Percentiles rank a stretch among this genome's conserved stretches.
phyloP scores from a whole-genome alignment of 2,797 vertebrate species.

The Hemibagrus guttatus region DNA sequence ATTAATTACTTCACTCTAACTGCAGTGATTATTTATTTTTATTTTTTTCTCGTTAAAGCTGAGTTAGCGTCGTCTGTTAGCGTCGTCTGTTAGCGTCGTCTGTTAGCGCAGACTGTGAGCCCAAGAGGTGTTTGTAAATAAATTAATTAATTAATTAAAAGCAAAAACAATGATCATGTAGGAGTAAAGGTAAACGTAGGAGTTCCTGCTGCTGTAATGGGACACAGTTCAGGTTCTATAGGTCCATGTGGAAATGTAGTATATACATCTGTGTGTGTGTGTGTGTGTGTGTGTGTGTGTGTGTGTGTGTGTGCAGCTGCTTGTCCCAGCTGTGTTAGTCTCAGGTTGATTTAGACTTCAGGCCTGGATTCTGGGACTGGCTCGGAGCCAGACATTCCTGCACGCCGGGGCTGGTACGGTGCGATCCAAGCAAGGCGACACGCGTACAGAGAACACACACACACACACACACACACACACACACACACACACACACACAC shows the following conservation, averaged over 20 bases:
- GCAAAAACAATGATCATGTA: no score
- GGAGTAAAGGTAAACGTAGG: not conserved
- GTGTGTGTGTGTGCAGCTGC: conserved; percentile 36
- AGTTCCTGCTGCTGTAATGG: not conserved
- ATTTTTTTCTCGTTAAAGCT: no score
- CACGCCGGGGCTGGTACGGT: conserved; percentile 57
- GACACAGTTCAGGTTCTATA: not conserved
- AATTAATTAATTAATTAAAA: no score
- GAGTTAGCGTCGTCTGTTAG: no score
- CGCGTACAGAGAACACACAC: conserved; percentile 33
- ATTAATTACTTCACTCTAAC: not conserved
- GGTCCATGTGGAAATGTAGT: not conserved
- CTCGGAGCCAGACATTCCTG: conserved; percentile 56
- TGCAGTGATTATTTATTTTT: not conserved
- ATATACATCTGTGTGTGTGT: conserved; percentile 25
- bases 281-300: conserved; percentile 17
- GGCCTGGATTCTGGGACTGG: conserved; percentile 44
- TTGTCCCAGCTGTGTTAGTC: conserved; percentile 38
- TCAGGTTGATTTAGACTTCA: conserved; percentile 42
- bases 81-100: no score
- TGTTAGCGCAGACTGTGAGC: no score
- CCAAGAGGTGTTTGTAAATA: not conserved
- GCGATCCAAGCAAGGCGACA: conserved; percentile 57
- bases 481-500: not conserved
- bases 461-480: not conserved